A percentile compares a stretch with the other conserved stretches of the same genome.
These are phyloP conservation scores for Loxodonta africana DNA, from an alignment of 2,113 vertebrate genomes.

Conservation along the genomic window DNA sequence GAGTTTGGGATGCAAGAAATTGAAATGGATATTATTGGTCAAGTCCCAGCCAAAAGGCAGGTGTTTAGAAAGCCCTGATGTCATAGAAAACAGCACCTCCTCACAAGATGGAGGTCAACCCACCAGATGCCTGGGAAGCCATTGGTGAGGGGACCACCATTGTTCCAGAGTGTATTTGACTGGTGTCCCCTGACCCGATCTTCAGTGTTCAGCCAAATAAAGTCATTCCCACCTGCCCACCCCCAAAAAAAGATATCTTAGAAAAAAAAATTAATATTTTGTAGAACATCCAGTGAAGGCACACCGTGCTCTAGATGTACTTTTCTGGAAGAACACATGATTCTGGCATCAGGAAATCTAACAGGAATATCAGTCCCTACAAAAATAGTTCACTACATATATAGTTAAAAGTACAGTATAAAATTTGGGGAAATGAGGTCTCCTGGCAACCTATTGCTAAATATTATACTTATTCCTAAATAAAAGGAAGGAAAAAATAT, in stretches of 20 bases:
- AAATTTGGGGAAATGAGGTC: neutral
- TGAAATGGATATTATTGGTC: neutral
- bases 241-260: too few species aligned
- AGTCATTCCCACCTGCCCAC: neutral
- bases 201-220: neutral
- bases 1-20: neutral
- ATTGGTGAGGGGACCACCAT: neutral
- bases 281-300: neutral
- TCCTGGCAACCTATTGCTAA: neutral
- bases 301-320: neutral
- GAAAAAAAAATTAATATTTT: too few species aligned
- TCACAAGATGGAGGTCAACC: neutral
- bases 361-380: neutral
- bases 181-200: neutral
- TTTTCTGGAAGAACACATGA: neutral
- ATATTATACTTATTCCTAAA: constrained; percentile 20
- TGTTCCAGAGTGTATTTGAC: neutral
- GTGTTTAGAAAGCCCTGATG: neutral
- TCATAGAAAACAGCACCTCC: neutral
- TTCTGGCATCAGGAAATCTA: neutral
- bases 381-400: neutral
- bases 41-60: neutral
- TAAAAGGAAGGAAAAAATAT: neutral
- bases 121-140: neutral
- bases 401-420: neutral